phyloP scores from a whole-genome alignment of 2,888 invertebrate genomes.

The Mantis religiosa region DNA sequence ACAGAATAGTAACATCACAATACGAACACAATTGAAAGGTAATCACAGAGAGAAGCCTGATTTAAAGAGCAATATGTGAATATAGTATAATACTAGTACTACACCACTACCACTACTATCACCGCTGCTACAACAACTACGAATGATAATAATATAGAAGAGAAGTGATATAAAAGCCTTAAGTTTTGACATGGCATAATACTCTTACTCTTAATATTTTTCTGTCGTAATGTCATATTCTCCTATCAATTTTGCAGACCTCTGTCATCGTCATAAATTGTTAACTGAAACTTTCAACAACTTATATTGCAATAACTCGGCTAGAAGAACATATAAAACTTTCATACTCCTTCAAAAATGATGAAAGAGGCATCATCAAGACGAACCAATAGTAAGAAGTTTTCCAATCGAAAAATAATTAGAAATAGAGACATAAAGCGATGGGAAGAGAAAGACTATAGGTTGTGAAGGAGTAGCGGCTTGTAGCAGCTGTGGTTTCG shows the following conservation, averaged over 20 bases:
- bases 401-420: slow-evolving; percentile 11
- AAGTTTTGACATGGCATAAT: too few species aligned
- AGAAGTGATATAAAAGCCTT: too few species aligned
- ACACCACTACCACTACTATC: too few species aligned
- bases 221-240: too few species aligned
- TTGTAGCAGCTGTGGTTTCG: background rate
- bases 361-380: background rate
- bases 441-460: background rate
- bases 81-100: too few species aligned
- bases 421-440: background rate
- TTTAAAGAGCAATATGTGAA: too few species aligned
- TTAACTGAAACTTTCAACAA: background rate
- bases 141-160: too few species aligned
- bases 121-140: too few species aligned
- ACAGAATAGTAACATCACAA: too few species aligned
- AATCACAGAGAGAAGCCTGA: too few species aligned
- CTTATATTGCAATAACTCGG: background rate
- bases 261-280: background rate
- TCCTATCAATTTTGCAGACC: background rate
- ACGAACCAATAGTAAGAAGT: background rate
- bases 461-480: background rate
- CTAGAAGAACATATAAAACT: background rate
- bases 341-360: background rate
- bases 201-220: too few species aligned
- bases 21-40: too few species aligned